phyloP scores from a whole-genome alignment of 92 coral and sea anemone species.

The Heliopora coerulea region DNA sequence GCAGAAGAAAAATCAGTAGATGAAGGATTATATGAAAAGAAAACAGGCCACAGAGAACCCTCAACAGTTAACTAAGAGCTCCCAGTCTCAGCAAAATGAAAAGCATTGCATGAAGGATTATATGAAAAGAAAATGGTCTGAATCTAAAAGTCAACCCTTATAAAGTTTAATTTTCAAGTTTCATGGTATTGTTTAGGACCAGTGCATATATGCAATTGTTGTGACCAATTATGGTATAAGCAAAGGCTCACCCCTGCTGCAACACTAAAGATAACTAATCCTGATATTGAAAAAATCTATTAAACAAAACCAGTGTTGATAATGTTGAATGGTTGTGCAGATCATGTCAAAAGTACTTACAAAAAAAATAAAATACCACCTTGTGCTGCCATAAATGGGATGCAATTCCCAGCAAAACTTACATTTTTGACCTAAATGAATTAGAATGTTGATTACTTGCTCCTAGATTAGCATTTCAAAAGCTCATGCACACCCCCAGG shows the following conservation, averaged over 20 bases:
- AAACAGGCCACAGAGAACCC: constrained; percentile 22
- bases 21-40: constrained; percentile 10
- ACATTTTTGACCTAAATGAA: constrained; percentile 35
- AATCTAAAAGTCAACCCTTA: constrained; percentile 28
- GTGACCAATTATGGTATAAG: constrained; percentile 68
- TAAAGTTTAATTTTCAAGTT: constrained; percentile 42
- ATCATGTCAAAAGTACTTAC: constrained; percentile 31
- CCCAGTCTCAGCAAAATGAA: not conserved
- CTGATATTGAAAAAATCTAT: constrained; percentile 35
- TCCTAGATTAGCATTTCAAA: constrained; percentile 44
- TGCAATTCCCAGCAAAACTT: constrained; percentile 25
- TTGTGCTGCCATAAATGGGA: constrained; percentile 39
- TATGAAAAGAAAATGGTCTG: constrained; percentile 35
- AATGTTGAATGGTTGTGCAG: constrained; percentile 42
- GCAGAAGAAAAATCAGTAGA: constrained; percentile 11
- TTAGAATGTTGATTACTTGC: constrained; percentile 51
- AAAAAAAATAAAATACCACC: constrained; percentile 36
- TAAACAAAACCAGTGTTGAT: constrained; percentile 34
- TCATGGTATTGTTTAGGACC: constrained; percentile 59
- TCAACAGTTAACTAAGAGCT: not conserved
- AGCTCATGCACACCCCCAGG: constrained; percentile 46
- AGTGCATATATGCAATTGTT: constrained; percentile 54
- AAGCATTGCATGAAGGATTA: constrained; percentile 22
- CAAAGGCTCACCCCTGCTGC: constrained; percentile 55
- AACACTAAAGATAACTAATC: constrained; percentile 50